Evolutionary conservation across 2,888 invertebrate genomes (phyloP).

Genomic region (Drosophila greeni): DNA sequence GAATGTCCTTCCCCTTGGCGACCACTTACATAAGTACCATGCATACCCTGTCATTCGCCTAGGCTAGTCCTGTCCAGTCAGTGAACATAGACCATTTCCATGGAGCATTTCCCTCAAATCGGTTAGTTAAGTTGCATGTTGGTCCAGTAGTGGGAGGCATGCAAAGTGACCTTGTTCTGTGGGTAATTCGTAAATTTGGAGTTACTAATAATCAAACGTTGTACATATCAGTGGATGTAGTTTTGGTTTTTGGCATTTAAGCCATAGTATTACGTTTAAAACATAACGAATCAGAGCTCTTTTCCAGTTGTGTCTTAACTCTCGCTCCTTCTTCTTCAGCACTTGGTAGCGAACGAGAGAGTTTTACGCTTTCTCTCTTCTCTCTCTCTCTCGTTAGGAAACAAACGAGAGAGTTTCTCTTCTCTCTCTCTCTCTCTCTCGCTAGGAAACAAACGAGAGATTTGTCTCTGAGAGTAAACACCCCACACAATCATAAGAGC

Average conservation of each 20-base stretch:
- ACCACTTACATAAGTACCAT: constrained; percentile 10
- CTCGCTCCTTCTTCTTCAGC: neutral
- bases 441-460: neutral
- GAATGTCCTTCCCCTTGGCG: neutral
- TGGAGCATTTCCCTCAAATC: too few relatives aligned
- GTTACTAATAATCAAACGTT: neutral
- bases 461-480: too few relatives aligned
- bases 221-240: neutral
- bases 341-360: neutral
- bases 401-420: neutral
- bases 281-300: neutral
- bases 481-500: too few relatives aligned
- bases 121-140: constrained; percentile 7
- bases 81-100: neutral
- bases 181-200: neutral
- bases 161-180: constrained; percentile 3
- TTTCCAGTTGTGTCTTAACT: neutral
- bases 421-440: too few relatives aligned
- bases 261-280: neutral
- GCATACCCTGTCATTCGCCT: constrained; percentile 4
- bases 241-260: neutral
- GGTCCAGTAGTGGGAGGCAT: constrained; percentile 1
- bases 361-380: too few relatives aligned
- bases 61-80: constrained; percentile 4
- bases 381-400: neutral